These are phyloP conservation scores for Meiosimyza platycephala DNA, from an alignment of 2,888 invertebrate species.

Conservation along the genomic window DNA sequence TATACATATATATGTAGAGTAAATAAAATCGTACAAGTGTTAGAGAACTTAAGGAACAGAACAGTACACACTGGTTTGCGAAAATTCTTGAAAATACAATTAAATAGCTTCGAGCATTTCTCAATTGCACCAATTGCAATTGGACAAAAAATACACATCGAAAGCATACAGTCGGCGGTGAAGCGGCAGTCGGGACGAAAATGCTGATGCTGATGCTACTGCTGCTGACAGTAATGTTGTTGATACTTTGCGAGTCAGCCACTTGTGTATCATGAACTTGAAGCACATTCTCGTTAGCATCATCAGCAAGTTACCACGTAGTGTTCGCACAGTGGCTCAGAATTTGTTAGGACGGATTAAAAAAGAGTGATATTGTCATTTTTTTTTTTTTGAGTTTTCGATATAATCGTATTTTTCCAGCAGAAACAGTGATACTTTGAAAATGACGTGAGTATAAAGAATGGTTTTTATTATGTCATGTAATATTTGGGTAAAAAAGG, in stretches of 20 bases:
- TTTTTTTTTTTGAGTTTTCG: too few relatives aligned
- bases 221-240: constrained; percentile 38
- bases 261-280: constrained; percentile 28
- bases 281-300: constrained; percentile 27
- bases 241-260: constrained; percentile 49
- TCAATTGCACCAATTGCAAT: constrained; percentile 54
- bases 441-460: too few relatives aligned
- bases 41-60: background rate
- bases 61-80: background rate
- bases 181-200: background rate
- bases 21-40: constrained; percentile 22
- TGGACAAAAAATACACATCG: background rate
- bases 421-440: too few relatives aligned
- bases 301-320: background rate
- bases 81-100: constrained; percentile 46
- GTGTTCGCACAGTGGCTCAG: too few relatives aligned
- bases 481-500: too few relatives aligned
- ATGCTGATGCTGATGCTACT: constrained; percentile 27
- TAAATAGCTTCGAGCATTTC: constrained; percentile 57
- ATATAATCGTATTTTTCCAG: too few relatives aligned
- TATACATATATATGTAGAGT: background rate
- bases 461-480: too few relatives aligned
- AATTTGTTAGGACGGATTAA: too few relatives aligned
- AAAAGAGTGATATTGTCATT: too few relatives aligned
- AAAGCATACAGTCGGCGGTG: too few relatives aligned